Evolutionary conservation across 2,113 vertebrate genomes (phyloP), one percentile per base, ranked within the genome.

Genomic region (Cyphomyrus plagiostoma): DNA sequence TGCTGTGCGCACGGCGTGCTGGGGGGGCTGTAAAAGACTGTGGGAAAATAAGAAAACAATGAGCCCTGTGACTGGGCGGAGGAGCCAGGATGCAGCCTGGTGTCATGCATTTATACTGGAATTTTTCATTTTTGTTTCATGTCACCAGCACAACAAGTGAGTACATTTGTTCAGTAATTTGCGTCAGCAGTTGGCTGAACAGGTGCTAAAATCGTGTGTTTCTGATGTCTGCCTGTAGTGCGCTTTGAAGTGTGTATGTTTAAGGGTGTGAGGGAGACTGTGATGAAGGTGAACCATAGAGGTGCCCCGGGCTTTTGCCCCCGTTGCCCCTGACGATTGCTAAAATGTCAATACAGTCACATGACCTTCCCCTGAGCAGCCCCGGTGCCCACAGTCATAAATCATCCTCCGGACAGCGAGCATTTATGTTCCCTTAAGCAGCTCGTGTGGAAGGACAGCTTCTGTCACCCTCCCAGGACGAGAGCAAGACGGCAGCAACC

Each of bases 341-440:
- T 89, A 88, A 85, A 53, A 91, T 94, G 92, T 93, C 94, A 92
- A 91, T 92, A 93, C 93, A 94, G 93, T 94, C 35, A 19, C 26
- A 56, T n/a, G 87, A 89, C 90, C 92, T 89, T 91, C 86, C 85
- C 56, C 88, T 90, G 93, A 94, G 93, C 92, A 42, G 90, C 91
- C 91, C 90, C 94, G 94, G 94, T 97, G 96, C 97, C 96, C 93
- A 93, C 94, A 96, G 96, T 97, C 96, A 97, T 99, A 97, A 98
- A 98, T 99, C 98, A 98, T 97, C 92, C 89, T 93, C 92, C 93
- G 95, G 92, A 96, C 96, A 96, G 96, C 94, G 95, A 94, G 95
- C 94, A 92, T 94, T 93, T 94, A 93, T 88, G 93, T 92, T 94
- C 92, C 89, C 92, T 89, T 95, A 96, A 98, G 96, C 95, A 94